These are phyloP conservation scores for Baronia brevicornis DNA, from an alignment of 2,888 invertebrate species.

Conservation along the genomic window DNA sequence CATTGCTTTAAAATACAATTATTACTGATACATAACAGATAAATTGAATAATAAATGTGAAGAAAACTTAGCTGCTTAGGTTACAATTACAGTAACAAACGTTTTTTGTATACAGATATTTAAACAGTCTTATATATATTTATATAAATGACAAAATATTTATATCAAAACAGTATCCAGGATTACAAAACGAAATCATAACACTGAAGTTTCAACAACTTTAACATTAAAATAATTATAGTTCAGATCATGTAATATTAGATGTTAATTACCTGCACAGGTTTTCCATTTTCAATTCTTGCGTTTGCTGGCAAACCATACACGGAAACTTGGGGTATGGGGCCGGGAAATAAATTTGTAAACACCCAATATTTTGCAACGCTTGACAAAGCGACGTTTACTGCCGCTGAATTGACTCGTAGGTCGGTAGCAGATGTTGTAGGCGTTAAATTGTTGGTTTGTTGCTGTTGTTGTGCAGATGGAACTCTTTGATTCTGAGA, in stretches of 20 bases:
- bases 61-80: too few relatives aligned
- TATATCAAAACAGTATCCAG: too few relatives aligned
- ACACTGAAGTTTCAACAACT: too few relatives aligned
- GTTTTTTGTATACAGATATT: too few relatives aligned
- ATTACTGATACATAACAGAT: too few relatives aligned
- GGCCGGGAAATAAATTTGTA: constrained; percentile 86
- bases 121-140: too few relatives aligned
- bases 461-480: constrained; percentile 46
- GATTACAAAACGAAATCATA: too few relatives aligned
- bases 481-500: constrained; percentile 58
- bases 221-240: not conserved
- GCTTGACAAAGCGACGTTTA: constrained; percentile 82
- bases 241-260: constrained; percentile 3
- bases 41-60: too few relatives aligned
- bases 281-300: constrained; percentile 77
- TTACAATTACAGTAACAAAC: not conserved
- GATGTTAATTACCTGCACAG: constrained; percentile 67
- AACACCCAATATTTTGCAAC: constrained; percentile 90
- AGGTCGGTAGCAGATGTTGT: constrained; percentile 78
- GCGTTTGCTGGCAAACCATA: constrained; percentile 79
- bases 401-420: constrained; percentile 78
- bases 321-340: constrained; percentile 84
- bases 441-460: constrained; percentile 50
- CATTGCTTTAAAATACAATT: too few relatives aligned
- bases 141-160: too few relatives aligned